A percentile compares a stretch with the other conserved stretches of the same genome.
phyloP scores from a whole-genome alignment of 2,888 invertebrate species.

The Pasiphila rectangulata region DNA sequence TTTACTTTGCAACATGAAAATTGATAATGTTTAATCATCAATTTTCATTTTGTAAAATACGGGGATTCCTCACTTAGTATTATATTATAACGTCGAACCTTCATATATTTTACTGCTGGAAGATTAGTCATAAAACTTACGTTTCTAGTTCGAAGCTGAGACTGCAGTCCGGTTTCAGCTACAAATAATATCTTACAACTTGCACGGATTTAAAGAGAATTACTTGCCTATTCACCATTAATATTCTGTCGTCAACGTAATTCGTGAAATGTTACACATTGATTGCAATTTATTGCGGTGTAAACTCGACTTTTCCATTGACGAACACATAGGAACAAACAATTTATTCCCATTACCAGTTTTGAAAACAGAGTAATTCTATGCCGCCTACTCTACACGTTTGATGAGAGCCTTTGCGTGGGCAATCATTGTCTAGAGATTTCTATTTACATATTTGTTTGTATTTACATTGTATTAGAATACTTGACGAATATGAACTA shows the following conservation, averaged over 20 bases:
- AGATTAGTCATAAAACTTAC: too few relatives aligned
- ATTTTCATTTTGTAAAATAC: too few relatives aligned
- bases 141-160: not conserved
- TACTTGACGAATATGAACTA: conserved; percentile 34
- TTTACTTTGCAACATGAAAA: too few relatives aligned
- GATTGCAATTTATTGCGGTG: conserved; percentile 50
- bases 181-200: conserved; percentile 59
- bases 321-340: too few relatives aligned
- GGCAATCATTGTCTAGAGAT: conserved; percentile 27
- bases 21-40: too few relatives aligned
- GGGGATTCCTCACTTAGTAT: too few relatives aligned
- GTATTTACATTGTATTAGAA: conserved; percentile 28
- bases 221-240: conserved; percentile 40
- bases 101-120: too few relatives aligned
- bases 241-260: conserved; percentile 44
- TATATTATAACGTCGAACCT: too few relatives aligned
- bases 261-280: conserved; percentile 39
- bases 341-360: not conserved
- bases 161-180: conserved; percentile 52
- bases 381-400: not conserved
- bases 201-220: conserved; percentile 52
- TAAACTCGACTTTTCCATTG: too few relatives aligned
- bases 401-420: conserved; percentile 22
- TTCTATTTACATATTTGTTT: conserved; percentile 25
- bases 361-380: not conserved